These are phyloP conservation scores for Bergia puertoricense DNA, from an alignment of 92 coral and sea anemone species.

Conservation along the genomic window DNA sequence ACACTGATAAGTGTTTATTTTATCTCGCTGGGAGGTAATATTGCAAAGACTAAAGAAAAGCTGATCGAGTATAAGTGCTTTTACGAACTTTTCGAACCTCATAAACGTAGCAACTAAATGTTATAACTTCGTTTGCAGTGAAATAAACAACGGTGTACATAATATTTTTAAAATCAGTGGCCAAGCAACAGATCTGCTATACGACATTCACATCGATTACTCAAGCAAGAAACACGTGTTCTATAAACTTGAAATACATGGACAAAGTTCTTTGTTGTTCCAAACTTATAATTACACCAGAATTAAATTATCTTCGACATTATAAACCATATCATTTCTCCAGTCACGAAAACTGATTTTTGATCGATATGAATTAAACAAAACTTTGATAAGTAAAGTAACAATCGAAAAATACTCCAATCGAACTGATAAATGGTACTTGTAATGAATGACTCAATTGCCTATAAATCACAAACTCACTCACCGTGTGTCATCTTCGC, in stretches of 20 bases:
- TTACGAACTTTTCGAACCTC: background rate
- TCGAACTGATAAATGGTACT: background rate
- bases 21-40: slow-evolving; percentile 11
- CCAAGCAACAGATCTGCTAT: background rate
- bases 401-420: background rate
- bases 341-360: background rate
- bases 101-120: background rate
- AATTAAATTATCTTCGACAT: background rate
- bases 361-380: background rate
- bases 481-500: slow-evolving; percentile 77
- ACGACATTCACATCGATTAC: background rate
- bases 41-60: background rate
- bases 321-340: background rate
- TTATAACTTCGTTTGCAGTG: background rate
- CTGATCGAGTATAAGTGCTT: background rate
- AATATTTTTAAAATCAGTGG: background rate
- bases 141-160: background rate
- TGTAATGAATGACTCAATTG: background rate
- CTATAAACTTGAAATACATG: no score
- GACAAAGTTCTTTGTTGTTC: slow-evolving; percentile 6
- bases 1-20: background rate
- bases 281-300: background rate
- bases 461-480: background rate
- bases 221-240: background rate
- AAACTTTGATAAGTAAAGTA: background rate